Base-by-base conservation (phyloP, 1,140 invertebrate species). In the Paramacrobiotus metropolitanus region DNA sequence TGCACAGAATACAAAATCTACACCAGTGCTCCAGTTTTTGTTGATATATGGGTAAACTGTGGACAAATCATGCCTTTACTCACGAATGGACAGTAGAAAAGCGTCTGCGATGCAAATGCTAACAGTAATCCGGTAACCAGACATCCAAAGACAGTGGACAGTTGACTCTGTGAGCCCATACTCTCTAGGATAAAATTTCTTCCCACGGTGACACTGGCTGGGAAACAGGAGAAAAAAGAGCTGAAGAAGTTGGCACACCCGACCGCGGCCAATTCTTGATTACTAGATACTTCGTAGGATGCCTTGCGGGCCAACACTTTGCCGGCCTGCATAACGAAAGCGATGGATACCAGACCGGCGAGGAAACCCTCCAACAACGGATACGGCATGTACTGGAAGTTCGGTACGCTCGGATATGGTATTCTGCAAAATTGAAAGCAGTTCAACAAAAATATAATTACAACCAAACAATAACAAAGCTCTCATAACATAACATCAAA, bases 261-360 rank as follows among this genome's bases (percentile, higher is more conserved):
- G 20, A 65, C 59, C 1, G 69, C 69, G 31, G 70, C 59, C 24
- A 70, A 60, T 62, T 70, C 69, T 60, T 70, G 68, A 48, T 69
- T 69, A 1, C 65, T 21, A 60, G 62, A 60, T 30, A 69, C 62
- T 29, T 61, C 24, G 45, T 69, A 69, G 21, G 59, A 55, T 31
- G 66, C 64, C 28, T 65, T 64, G 31, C 61, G 59, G 21, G 61
- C 60, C 4, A 24, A 9, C 9, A 24, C 9, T 55, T 24, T 55
- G 24, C 9, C 24, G 24, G 48, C 48, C 24, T 55, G 48, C 48
- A 55, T 55, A 28, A 9, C 9, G 24, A 18, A 55, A 4, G 48
- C 48, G 48, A 55, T 55, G 24, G 48, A 55, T 4, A 55, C 48
- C 48, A 55, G 24, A 55, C 9, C 48, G 4, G 9, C 48, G 4